Conservation (phyloP, 2,888 invertebrate genomes). For the Mamestra brassicae region DNA sequence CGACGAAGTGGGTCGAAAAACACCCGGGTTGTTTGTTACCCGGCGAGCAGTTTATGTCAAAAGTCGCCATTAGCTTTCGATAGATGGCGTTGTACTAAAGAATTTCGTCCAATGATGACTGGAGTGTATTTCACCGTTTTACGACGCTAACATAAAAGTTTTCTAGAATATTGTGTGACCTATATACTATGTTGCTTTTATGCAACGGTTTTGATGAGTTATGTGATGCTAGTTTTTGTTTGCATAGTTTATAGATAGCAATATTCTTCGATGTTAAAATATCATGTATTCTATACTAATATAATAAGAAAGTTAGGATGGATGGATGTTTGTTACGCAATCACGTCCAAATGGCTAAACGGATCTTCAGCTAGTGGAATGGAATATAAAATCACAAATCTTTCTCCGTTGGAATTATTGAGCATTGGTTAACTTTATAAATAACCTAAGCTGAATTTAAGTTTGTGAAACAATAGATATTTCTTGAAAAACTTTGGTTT, state of each 20-base stretch:
- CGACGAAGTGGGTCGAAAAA: constrained; percentile 82
- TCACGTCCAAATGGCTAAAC: too few species aligned
- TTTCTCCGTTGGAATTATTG: too few species aligned
- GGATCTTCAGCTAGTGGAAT: too few species aligned
- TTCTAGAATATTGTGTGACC: constrained; percentile 77
- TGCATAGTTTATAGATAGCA: constrained; percentile 38
- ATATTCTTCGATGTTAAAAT: constrained; percentile 15
- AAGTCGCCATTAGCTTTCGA: constrained; percentile 82
- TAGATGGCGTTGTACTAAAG: constrained; percentile 86
- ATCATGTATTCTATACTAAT: too few species aligned
- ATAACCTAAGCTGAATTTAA: too few species aligned
- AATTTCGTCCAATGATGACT: constrained; percentile 71
- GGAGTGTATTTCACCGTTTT: constrained; percentile 70
- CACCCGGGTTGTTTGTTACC: constrained; percentile 75
- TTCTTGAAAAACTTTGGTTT: too few species aligned
- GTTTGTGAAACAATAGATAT: too few species aligned
- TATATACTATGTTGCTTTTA: constrained; percentile 71
- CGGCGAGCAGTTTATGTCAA: constrained; percentile 80
- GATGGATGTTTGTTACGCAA: not conserved
- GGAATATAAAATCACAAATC: too few species aligned
- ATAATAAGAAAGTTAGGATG: not conserved
- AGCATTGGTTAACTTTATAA: too few species aligned
- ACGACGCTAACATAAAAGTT: constrained; percentile 78
- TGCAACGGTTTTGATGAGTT: constrained; percentile 55
- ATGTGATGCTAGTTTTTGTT: constrained; percentile 38